These are phyloP conservation scores for Poecilia velifera DNA, from an alignment of 2,797 vertebrate species.

Conservation along the genomic window DNA sequence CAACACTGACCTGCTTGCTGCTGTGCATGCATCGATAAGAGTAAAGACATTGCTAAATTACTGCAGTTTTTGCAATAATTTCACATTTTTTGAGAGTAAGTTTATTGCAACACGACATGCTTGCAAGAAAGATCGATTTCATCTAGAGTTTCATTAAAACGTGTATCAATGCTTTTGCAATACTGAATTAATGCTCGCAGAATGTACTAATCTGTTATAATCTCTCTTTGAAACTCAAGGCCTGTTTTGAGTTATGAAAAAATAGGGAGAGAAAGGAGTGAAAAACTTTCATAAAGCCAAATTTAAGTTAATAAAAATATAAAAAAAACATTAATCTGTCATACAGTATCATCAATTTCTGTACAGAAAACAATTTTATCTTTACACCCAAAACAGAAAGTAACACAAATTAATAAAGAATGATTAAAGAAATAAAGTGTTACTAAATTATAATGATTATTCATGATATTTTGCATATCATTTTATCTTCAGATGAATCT, in stretches of 20 bases:
- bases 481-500: not conserved
- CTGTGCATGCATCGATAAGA: not conserved
- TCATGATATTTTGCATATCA: not conserved
- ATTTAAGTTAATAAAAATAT: not conserved
- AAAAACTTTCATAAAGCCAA: not conserved
- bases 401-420: not conserved
- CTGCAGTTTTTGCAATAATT: not conserved
- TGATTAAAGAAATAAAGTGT: not conserved
- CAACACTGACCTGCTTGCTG: not conserved
- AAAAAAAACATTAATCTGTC: no score
- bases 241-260: no score
- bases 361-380: not conserved
- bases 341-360: not conserved
- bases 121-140: not conserved
- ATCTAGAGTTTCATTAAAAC: not conserved
- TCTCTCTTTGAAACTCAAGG: not conserved
- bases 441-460: not conserved
- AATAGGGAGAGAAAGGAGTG: not conserved
- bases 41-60: not conserved
- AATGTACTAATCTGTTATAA: not conserved
- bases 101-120: not conserved
- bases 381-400: not conserved
- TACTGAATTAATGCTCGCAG: not conserved
- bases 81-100: not conserved
- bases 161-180: not conserved